Evolutionary conservation across 1,140 invertebrate genomes (phyloP).

Genomic region (Myzus persicae): DNA sequence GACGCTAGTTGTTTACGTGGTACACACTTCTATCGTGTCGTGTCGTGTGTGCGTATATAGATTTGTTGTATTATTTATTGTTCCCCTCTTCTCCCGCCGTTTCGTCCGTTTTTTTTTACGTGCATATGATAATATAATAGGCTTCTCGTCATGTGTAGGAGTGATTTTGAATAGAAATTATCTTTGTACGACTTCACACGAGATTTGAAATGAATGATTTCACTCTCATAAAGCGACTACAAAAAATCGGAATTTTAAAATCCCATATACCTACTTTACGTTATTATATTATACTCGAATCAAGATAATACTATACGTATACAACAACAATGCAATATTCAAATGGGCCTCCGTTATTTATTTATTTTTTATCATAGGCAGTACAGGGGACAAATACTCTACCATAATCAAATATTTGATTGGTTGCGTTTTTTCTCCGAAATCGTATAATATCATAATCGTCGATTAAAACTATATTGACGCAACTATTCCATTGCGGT

Average conservation of each 20-base stretch:
- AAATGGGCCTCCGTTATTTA: background rate
- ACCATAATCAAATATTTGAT: background rate
- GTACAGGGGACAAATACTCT: background rate
- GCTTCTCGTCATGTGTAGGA: background rate
- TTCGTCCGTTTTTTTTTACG: background rate
- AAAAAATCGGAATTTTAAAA: background rate
- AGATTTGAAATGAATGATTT: background rate
- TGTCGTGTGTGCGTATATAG: background rate
- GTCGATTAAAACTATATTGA: background rate
- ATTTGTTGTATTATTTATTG: slow-evolving; percentile 18
- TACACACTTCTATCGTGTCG: background rate
- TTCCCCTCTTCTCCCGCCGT: background rate
- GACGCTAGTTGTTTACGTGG: background rate
- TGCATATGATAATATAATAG: background rate
- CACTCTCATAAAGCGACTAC: background rate
- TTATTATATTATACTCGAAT: background rate
- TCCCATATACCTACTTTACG: background rate
- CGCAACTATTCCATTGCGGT: background rate
- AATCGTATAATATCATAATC: background rate
- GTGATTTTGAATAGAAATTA: slow-evolving; percentile 17
- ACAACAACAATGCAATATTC: background rate
- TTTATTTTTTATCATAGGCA: background rate
- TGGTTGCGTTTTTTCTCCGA: background rate
- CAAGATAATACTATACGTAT: background rate
- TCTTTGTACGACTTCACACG: background rate